phyloP scores from a whole-genome alignment of 2,113 vertebrate species.

The Catharus minimus region DNA sequence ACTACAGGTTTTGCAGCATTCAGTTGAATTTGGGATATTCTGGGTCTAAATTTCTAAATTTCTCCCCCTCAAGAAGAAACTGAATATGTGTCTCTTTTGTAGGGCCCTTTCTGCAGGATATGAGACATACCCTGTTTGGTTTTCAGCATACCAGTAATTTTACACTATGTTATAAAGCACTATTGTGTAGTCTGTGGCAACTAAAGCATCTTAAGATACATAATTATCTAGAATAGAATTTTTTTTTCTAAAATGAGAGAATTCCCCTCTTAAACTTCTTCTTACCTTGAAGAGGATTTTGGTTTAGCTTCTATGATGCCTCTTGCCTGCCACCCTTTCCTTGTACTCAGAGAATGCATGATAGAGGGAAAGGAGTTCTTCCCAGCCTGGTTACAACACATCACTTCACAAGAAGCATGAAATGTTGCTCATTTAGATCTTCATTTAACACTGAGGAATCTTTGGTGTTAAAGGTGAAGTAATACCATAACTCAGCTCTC shows the following conservation, averaged over 20 bases:
- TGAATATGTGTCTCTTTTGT: neutral
- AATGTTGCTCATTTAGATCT: neutral
- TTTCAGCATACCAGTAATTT: neutral
- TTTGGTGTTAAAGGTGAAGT: neutral
- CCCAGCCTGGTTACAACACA: neutral
- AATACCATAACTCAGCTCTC: neutral
- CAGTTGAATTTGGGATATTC: neutral
- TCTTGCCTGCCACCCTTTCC: neutral
- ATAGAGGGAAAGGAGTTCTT: neutral
- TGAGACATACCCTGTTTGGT: neutral
- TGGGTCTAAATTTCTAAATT: neutral
- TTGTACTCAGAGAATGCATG: neutral
- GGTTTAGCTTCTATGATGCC: neutral
- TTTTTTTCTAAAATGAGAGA: neutral
- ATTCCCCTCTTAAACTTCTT: neutral
- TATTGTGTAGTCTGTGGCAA: neutral
- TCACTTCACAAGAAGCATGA: neutral
- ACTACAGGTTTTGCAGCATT: neutral
- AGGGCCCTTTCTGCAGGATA: neutral
- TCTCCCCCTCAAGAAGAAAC: neutral
- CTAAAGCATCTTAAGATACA: neutral
- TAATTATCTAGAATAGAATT: neutral
- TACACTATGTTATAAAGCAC: neutral
- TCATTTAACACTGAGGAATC: neutral
- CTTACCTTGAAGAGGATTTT: neutral